Conservation (phyloP, 2,888 invertebrate genomes). For the Drepana falcataria region DNA sequence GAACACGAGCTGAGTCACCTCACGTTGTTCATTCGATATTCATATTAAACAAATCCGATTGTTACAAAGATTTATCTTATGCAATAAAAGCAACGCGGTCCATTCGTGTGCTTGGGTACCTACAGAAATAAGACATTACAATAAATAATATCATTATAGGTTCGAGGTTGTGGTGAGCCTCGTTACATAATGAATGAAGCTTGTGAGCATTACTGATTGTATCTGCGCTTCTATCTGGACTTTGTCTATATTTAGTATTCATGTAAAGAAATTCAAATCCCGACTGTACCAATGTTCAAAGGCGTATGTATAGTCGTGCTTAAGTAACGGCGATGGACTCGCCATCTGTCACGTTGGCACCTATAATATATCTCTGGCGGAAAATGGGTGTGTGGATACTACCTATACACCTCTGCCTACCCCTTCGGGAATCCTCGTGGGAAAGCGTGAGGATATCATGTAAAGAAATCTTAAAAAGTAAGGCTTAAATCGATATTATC, state of each 20-base stretch:
- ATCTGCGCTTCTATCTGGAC: constrained; percentile 9
- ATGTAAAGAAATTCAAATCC: no score
- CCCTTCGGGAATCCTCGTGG: no score
- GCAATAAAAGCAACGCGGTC: constrained; percentile 50
- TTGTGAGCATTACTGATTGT: constrained; percentile 25
- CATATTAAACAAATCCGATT: constrained; percentile 55
- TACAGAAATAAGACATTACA: constrained; percentile 29
- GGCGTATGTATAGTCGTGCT: no score
- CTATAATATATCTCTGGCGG: no score
- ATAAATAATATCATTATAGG: background rate
- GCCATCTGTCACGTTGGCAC: no score
- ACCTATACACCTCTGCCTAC: no score
- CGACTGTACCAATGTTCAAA: no score
- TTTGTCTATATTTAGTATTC: background rate
- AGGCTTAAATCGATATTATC: no score
- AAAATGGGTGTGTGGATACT: no score
- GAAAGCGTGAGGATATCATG: no score
- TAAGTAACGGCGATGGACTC: no score
- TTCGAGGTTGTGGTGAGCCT: constrained; percentile 10
- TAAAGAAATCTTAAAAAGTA: background rate
- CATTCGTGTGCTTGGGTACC: constrained; percentile 29
- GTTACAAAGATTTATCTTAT: constrained; percentile 55
- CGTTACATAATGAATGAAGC: constrained; percentile 29
- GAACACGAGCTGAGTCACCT: constrained; percentile 44
- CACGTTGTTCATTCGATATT: constrained; percentile 45